A percentile compares a stretch with the other conserved stretches of the same genome.
Evolutionary conservation across 1,140 invertebrate genomes (phyloP).

Genomic region (Drosophila pallidifrons): DNA sequence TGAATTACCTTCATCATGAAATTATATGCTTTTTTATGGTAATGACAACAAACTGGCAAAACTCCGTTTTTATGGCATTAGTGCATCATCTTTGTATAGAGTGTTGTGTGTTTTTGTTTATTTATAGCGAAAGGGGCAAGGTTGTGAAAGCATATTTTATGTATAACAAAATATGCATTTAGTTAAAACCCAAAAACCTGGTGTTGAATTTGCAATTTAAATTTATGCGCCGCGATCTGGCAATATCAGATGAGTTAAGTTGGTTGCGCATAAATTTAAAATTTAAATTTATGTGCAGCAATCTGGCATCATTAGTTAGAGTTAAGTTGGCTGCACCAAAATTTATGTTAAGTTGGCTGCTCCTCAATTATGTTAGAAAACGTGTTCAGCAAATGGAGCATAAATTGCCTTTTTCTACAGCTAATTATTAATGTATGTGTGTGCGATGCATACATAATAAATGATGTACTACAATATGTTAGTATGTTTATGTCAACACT

Average conservation of each 20-base stretch:
- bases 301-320: not conserved
- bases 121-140: constrained; percentile 1
- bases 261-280: not conserved
- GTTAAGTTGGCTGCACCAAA: constrained; percentile 1
- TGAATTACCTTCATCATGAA: constrained; percentile 22
- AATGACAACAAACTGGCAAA: constrained; percentile 8
- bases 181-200: not conserved
- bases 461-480: not conserved
- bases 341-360: not conserved
- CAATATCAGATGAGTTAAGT: not conserved
- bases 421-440: not conserved
- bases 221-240: constrained; percentile 1
- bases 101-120: constrained; percentile 6
- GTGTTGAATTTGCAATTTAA: not conserved
- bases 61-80: constrained; percentile 6
- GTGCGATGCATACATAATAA: not conserved
- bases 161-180: not conserved
- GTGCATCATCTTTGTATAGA: constrained; percentile 20
- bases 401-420: not conserved
- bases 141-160: not conserved
- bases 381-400: not conserved
- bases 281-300: not conserved
- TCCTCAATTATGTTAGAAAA: not conserved
- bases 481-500: constrained; percentile 10
- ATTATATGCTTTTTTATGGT: constrained; percentile 36